Evolutionary conservation across 2,888 invertebrate genomes (phyloP), one percentile per base, ranked within the genome.

Genomic region (Zaprionus obscuricornis): DNA sequence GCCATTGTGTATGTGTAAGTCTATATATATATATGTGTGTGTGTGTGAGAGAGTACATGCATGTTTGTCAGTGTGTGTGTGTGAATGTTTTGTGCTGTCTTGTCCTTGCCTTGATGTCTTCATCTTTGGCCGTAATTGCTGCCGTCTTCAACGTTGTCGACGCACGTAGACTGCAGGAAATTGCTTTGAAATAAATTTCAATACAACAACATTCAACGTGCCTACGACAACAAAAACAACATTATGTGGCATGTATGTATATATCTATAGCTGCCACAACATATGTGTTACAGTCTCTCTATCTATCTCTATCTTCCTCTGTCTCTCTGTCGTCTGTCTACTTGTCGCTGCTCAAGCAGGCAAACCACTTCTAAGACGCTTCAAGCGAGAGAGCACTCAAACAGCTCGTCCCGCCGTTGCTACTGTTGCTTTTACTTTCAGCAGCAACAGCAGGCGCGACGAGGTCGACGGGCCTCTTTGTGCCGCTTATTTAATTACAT

Each of bases 181-280:
- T 79, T 83, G 78, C 78, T 83, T 79, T 84, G 84, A 79, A 79
- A 79, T 83, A 83, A 79, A 79, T 79, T 79, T 83, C 76, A 83
- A 78, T 79, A 78, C 84, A 77, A 83, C 72, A 78, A 78, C 57
- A 64, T 54, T 63, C 63, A 47, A 63, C 54, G 63, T 18, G 59
- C 59, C 59, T 60, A 60, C 36, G 50, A 60, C 59, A 59, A 60
- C 59, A 54, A 47, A 34, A 54, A 29, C 7, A 39, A 45, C 66
- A 70, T 68, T 60, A 70, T 68, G 68, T 60, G 71, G 71, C 71
- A 36, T 51, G 69, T 64, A 49, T n/a, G 52, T 42, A 39, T 20
- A 24, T 3, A 11, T 10, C 24, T n/a, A n/a, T n/a, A n/a, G n/a
- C n/a, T 34, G 34, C 34, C 26, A 46, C 59, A 36, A 20, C 68